Conservation (phyloP, 1,140 invertebrate species). For the Nylanderia fulva region DNA sequence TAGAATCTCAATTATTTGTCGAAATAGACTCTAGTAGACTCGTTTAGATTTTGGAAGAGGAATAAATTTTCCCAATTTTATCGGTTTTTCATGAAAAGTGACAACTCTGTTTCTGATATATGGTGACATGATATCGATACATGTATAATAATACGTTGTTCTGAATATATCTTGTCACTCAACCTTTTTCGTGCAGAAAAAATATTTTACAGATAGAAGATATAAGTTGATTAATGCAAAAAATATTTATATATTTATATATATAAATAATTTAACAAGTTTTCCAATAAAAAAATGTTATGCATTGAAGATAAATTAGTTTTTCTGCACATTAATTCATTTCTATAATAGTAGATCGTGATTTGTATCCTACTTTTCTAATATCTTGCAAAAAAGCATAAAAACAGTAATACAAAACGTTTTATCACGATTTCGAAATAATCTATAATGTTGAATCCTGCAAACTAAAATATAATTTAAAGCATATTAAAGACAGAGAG, state of each 20-base stretch:
- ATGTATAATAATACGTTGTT: slow-evolving; percentile 34
- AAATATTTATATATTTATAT: slow-evolving; percentile 2
- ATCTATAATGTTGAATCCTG: background rate
- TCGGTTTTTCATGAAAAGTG: slow-evolving; percentile 24
- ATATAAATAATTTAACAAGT: no score
- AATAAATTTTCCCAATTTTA: slow-evolving; percentile 25
- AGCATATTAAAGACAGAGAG: background rate
- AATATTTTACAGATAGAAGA: slow-evolving; percentile 34
- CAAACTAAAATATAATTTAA: background rate
- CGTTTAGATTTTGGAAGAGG: background rate
- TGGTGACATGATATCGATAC: slow-evolving; percentile 22
- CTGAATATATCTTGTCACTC: slow-evolving; percentile 18
- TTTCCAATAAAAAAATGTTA: no score
- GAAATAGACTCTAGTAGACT: background rate
- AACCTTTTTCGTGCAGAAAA: background rate
- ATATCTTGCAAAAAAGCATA: background rate
- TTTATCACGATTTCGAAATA: background rate
- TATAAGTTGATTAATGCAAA: background rate
- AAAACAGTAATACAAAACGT: background rate
- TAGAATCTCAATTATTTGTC: slow-evolving; percentile 20
- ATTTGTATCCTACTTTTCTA: background rate
- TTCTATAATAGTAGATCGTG: background rate
- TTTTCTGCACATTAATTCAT: background rate
- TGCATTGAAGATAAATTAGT: no score
- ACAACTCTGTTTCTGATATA: slow-evolving; percentile 48